Evolutionary conservation across 2,113 vertebrate species (phyloP), one percentile per base, ranked within the genome.

Genomic region (Eublepharis macularius): DNA sequence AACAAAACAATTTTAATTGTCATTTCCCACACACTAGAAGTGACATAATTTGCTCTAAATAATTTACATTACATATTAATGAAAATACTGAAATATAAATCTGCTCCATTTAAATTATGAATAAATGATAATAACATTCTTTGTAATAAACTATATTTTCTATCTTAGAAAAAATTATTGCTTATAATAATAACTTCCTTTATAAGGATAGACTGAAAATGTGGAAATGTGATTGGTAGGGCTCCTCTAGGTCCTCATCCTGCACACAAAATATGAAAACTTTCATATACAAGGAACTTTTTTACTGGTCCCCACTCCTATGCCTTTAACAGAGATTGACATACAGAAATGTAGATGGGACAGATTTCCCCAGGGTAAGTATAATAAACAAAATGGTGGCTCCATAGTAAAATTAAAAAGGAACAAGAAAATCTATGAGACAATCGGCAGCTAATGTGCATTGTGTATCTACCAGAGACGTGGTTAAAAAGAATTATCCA

Each of bases 91-190:
- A 92, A 83, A 84, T 39, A 89, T 74, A 93, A 92, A 91, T 90
- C 51, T 90, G 70, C 85, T 90, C 86, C 73, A 92, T 93, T 90
- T 93, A 93, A 93, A 92, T 94, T 90, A 93, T 84, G 82, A 89
- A 91, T 87, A 92, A 86, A 90, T 90, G 86, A 91, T 87, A 90
- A 85, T 41, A 63, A 66, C 82, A 90, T 84, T 84, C 51, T 19
- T 87, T 91, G 88, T 51, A 88, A 93, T 90, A 88, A 91, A 82
- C 88, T 82, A 57, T 78, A 92, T 92, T 85, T 86, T 4, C n/a
- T 90, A 91, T 90, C 90, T 85, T 88, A 83, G 90, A 90, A 39
- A 2, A 94, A 90, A 89, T 81, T 0, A 89, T 92, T 88, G 82
- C 82, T 91, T 87, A 81, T 92, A 90, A 93, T 63, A 57, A 79